Conservation (phyloP, 2,113 vertebrate species). For the Okapia johnstoni region DNA sequence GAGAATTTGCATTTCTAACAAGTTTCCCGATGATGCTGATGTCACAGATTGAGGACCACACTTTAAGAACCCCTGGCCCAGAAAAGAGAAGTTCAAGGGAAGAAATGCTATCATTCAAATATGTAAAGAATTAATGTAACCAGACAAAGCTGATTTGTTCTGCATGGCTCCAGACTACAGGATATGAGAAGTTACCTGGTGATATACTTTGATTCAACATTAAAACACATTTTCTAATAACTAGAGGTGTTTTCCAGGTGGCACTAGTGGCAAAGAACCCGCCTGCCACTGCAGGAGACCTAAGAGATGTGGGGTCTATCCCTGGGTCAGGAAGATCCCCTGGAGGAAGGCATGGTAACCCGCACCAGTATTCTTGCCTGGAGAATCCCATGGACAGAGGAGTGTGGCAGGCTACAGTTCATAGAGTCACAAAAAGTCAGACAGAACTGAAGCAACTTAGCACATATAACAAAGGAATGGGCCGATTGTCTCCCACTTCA, state of each 20-base stretch:
- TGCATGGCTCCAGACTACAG: neutral
- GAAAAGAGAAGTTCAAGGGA: neutral
- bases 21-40: neutral
- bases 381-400: neutral
- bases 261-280: neutral
- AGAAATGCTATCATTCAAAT: neutral
- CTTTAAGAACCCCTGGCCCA: neutral
- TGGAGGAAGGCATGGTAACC: neutral
- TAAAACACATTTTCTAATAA: conserved; percentile 4
- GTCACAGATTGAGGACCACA: neutral
- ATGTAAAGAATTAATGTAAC: neutral
- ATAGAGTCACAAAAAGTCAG: neutral
- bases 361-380: neutral
- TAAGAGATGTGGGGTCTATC: neutral
- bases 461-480: neutral
- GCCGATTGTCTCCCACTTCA: neutral
- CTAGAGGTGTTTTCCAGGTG: neutral
- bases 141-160: neutral
- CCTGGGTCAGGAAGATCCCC: neutral
- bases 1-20: neutral
- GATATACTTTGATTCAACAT: neutral
- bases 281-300: neutral
- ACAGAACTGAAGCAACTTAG: neutral
- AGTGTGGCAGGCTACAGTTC: neutral
- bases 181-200: neutral